Evolutionary conservation across 2,888 invertebrate species (phyloP), one percentile per base, ranked within the genome.

Genomic region (Myopa tessellatipennis): DNA sequence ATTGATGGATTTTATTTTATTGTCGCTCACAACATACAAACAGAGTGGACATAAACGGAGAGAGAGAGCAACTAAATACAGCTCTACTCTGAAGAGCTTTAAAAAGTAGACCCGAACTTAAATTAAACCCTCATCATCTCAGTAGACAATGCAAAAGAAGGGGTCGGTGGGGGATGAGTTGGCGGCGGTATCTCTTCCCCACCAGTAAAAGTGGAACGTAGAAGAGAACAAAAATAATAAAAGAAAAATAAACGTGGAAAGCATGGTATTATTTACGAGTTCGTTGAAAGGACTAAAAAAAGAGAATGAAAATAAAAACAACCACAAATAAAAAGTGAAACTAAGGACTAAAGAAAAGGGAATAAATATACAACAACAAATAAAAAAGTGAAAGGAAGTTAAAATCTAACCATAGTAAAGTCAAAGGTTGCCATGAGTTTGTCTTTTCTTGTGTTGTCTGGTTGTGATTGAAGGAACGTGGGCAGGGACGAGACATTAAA

Each of bases 111-210:
- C 50, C 34, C 75, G 34, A n/a, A 40, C 68, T 75, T 75, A 26
- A 58, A 69, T 75, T 75, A 75, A 69, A 75, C 69, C 68, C 75
- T 60, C 75, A 75, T 75, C 75, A 75, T 38, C 55, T 18, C n/a
- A 6, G 6, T 12, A 18, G 26, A 52, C 12, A 16, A 14, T 52
- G n/a, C 38, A 12, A 38, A 8, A 14, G 26, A 55, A 26, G 10
- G 16, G 16, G 6, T 16, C n/a, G 60, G 16, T 55, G 10, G 10
- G 55, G 55, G 12, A 10, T 1, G 16, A 55, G 58, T 6, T n/a
- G 58, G 14, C 2, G 16, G 58, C 14, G 18, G 58, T 18, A 18
- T 40, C 10, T 7, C 26, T 26, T 4, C 12, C 58, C 60, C 16
- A 61, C n/a, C 26, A 65, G 4, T 65, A 10, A 63, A 52, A 65